Evolutionary conservation across 92 coral and sea anemone species (phyloP).

Genomic region (Chrysogorgia sp.): DNA sequence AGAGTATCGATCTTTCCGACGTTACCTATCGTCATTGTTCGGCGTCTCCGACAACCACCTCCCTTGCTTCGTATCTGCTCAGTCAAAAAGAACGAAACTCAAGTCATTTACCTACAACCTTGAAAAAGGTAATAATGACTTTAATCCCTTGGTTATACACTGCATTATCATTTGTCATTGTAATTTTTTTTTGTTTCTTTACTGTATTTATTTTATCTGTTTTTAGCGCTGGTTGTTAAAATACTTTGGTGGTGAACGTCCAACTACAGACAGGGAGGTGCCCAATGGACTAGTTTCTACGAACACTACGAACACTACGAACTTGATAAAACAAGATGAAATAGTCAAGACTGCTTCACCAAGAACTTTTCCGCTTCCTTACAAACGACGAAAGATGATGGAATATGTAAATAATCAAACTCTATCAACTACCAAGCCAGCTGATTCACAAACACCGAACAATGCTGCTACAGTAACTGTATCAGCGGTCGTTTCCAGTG

Average conservation of each 20-base stretch:
- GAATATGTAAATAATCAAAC: conserved; percentile 33
- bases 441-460: background rate
- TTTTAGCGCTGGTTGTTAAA: conserved; percentile 40
- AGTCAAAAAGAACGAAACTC: conserved; percentile 68
- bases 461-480: background rate
- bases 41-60: conserved; percentile 92
- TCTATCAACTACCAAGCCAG: background rate
- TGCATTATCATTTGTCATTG: no score
- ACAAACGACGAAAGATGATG: conserved; percentile 41
- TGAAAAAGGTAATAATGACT: conserved; percentile 77
- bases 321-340: background rate
- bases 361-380: conserved; percentile 40
- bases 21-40: conserved; percentile 67
- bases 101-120: conserved; percentile 77
- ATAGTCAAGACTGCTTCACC: background rate
- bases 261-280: background rate
- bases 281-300: conserved; percentile 4
- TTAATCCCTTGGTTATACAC: background rate
- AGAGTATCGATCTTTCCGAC: conserved; percentile 67
- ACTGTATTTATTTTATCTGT: background rate
- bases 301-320: background rate
- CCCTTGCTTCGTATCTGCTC: conserved; percentile 75
- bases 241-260: conserved; percentile 7
- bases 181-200: background rate
- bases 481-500: background rate